phyloP scores from a whole-genome alignment of 2,888 invertebrate genomes.

The Cremastinae sp. region DNA sequence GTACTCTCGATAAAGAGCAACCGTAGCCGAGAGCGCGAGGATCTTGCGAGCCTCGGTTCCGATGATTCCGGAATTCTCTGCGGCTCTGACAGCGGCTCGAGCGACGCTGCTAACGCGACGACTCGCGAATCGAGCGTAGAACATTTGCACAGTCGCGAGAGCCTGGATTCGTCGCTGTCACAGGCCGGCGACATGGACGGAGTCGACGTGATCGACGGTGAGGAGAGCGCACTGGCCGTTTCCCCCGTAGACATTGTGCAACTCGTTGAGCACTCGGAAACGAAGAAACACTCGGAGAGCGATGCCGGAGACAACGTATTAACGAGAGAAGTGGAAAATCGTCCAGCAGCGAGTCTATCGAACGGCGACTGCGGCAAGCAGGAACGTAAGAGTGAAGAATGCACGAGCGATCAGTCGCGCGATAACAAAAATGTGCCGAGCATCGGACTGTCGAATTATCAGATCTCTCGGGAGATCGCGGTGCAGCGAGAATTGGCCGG shows the following conservation, averaged over 20 bases:
- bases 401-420: conserved; percentile 63
- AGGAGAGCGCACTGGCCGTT: conserved; percentile 75
- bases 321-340: conserved; percentile 68
- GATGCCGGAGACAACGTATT: conserved; percentile 62
- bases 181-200: conserved; percentile 77
- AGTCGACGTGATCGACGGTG: conserved; percentile 77
- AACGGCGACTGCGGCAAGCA: conserved; percentile 45
- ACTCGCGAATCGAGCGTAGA: conserved; percentile 81
- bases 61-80: conserved; percentile 90
- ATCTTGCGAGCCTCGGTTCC: conserved; percentile 85
- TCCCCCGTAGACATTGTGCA: conserved; percentile 70
- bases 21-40: conserved; percentile 82
- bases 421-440: conserved; percentile 64
- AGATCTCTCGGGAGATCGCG: conserved; percentile 65
- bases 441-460: conserved; percentile 53
- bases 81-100: conserved; percentile 82
- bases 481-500: conserved; percentile 75
- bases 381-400: conserved; percentile 61
- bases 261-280: conserved; percentile 52
- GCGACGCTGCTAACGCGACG: conserved; percentile 79
- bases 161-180: conserved; percentile 87
- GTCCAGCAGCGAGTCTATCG: conserved; percentile 39
- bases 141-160: conserved; percentile 86
- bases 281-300: conserved; percentile 62
- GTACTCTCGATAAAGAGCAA: conserved; percentile 68